Conservation (phyloP, 2,113 vertebrate genomes). For the Entomyzon cyanotis region DNA sequence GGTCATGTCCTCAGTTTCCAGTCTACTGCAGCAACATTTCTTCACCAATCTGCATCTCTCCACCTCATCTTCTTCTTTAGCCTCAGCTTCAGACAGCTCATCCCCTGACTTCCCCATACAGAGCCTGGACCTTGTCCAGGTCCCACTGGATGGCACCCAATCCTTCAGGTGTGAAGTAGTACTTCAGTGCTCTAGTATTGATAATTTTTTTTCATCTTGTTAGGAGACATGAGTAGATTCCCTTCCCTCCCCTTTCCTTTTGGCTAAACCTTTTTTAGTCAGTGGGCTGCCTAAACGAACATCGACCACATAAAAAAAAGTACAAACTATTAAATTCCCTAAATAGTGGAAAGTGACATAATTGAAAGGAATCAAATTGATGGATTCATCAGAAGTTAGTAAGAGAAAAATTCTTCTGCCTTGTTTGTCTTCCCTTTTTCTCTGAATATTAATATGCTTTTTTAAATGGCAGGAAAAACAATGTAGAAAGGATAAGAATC, state of each 20-base stretch:
- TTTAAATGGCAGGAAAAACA: neutral
- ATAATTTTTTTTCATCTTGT: neutral
- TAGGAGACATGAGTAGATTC: neutral
- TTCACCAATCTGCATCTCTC: neutral
- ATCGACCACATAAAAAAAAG: neutral
- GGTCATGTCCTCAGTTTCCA: neutral
- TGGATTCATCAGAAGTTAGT: neutral
- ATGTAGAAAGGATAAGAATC: neutral
- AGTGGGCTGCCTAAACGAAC: neutral
- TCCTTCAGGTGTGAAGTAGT: neutral
- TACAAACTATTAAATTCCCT: fast-evolving
- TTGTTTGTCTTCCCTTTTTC: neutral
- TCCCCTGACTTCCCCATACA: neutral
- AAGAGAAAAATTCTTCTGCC: neutral
- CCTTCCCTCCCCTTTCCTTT: neutral
- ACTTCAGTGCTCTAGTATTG: neutral
- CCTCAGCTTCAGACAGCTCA: neutral
- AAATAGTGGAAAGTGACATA: neutral
- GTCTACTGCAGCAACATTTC: neutral
- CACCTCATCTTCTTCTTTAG: neutral
- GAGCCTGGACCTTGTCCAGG: neutral
- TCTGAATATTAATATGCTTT: neutral
- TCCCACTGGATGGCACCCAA: neutral
- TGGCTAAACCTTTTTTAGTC: neutral
- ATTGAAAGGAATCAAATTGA: neutral